A percentile compares a stretch with the other conserved stretches of the same genome.
These are phyloP conservation scores for Pachypsylla venusta DNA, from an alignment of 1,140 invertebrate genomes.

Conservation along the genomic window DNA sequence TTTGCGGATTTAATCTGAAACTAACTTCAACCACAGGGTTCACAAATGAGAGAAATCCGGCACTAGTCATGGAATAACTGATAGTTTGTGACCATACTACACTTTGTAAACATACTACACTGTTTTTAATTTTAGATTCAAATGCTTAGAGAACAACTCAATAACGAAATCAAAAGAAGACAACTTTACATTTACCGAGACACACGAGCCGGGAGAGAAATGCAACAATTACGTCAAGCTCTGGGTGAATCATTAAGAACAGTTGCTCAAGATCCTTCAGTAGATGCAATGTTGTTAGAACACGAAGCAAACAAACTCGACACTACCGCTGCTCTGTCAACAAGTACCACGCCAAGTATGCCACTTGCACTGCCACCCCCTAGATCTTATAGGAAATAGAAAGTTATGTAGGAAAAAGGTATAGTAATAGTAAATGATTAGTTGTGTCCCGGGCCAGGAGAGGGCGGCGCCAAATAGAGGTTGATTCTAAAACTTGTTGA, in stretches of 20 bases:
- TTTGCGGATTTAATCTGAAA: too few species aligned
- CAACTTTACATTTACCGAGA: conserved; percentile 69
- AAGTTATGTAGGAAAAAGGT: too few species aligned
- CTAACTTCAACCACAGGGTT: too few species aligned
- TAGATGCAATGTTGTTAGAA: conserved; percentile 66
- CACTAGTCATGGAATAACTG: too few species aligned
- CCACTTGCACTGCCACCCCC: not conserved
- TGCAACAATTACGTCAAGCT: conserved; percentile 63
- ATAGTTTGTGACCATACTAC: too few species aligned
- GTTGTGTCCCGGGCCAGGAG: too few species aligned
- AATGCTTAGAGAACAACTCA: conserved; percentile 60
- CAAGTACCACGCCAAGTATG: not conserved
- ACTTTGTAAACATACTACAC: too few species aligned
- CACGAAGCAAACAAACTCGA: conserved; percentile 73
- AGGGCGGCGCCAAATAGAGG: too few species aligned
- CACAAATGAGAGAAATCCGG: too few species aligned
- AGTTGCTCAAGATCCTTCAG: conserved; percentile 60
- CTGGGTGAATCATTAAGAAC: conserved; percentile 70
- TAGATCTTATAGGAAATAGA: conserved; percentile 1
- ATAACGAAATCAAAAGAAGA: conserved; percentile 68
- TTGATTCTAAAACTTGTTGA: too few species aligned
- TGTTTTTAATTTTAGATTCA: conserved; percentile 37
- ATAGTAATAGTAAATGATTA: too few species aligned
- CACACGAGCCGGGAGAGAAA: conserved; percentile 64
- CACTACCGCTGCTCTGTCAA: conserved; percentile 36